phyloP scores from a whole-genome alignment of 2,888 invertebrate species.

The Tetranychus truncatus region DNA sequence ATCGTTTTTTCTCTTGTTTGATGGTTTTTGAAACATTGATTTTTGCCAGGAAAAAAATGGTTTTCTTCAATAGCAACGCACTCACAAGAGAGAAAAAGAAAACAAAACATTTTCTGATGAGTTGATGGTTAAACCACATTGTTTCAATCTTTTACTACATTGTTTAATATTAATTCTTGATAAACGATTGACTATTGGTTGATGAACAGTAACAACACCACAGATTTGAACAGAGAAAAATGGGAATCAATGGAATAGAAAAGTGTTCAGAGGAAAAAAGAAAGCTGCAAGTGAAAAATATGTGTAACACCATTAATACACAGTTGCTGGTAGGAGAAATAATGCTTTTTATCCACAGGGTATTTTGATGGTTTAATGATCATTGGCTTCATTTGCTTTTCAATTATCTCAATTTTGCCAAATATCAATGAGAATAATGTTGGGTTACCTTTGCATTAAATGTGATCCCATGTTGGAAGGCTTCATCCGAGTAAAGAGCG shows the following conservation, averaged over 20 bases:
- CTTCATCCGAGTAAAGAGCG: constrained; percentile 90
- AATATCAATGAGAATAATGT: too few species aligned
- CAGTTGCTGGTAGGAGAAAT: background rate
- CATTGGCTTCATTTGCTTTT: background rate
- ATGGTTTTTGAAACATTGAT: too few species aligned
- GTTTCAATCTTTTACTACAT: too few species aligned
- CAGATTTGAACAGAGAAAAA: background rate
- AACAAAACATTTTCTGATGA: too few species aligned
- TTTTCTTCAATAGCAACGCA: background rate
- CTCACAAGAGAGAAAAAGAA: too few species aligned
- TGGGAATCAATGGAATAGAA: background rate
- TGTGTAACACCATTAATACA: background rate
- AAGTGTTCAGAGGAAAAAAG: background rate
- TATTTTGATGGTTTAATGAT: background rate
- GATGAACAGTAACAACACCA: background rate
- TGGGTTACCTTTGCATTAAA: constrained; percentile 81
- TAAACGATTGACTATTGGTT: too few species aligned
- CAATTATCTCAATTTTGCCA: background rate
- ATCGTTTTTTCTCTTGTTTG: too few species aligned
- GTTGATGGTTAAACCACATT: too few species aligned
- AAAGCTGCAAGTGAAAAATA: background rate
- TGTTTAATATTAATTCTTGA: too few species aligned
- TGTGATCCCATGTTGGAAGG: constrained; percentile 86
- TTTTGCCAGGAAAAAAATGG: too few species aligned
- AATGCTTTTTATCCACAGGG: background rate